Conservation (phyloP, 2,113 vertebrate genomes). For the Paedocypris sp. region DNA sequence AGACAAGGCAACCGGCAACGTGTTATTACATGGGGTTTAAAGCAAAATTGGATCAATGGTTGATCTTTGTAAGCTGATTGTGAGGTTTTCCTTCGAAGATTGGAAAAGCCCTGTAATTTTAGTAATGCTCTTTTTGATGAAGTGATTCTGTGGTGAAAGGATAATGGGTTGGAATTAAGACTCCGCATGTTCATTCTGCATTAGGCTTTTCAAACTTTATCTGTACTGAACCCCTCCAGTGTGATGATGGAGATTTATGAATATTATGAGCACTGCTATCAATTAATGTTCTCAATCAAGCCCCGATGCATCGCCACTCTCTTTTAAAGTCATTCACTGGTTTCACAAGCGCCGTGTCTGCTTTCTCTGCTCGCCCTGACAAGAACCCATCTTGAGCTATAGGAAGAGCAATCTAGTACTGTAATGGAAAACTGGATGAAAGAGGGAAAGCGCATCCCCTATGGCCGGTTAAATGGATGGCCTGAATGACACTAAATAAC, state of each 20-base stretch:
- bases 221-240: neutral
- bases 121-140: neutral
- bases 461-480: constrained; percentile 2
- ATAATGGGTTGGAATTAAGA: constrained; percentile 21
- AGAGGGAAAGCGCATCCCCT: neutral
- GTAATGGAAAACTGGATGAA: constrained; percentile 11
- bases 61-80: too few relatives aligned
- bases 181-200: constrained; percentile 1
- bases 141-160: neutral
- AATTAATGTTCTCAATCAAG: constrained; percentile 24
- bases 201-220: constrained; percentile 13
- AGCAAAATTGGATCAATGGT: too few relatives aligned
- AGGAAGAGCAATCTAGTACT: constrained; percentile 7
- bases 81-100: neutral
- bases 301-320: constrained; percentile 8
- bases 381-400: constrained; percentile 5
- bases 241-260: constrained; percentile 22
- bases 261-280: constrained; percentile 21
- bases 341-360: neutral
- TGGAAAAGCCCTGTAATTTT: neutral
- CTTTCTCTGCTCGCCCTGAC: neutral
- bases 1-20: too few relatives aligned
- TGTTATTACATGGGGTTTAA: too few relatives aligned
- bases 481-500: neutral
- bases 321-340: neutral